Percentiles rank a stretch among this genome's conserved stretches.
These are phyloP conservation scores for Tinea trinotella DNA, from an alignment of 2,888 invertebrate species.

Conservation along the genomic window DNA sequence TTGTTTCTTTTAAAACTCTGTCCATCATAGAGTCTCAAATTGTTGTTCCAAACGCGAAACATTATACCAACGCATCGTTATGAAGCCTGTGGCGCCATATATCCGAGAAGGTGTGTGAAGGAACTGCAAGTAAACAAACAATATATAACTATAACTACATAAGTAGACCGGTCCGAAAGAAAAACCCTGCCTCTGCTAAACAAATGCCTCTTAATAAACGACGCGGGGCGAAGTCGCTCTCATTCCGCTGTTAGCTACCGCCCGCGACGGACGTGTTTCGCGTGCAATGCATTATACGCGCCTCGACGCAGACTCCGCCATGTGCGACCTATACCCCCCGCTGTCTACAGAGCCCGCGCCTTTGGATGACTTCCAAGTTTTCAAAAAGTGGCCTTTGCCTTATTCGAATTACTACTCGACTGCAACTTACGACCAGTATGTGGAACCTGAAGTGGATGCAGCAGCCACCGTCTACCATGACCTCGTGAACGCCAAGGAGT, in stretches of 20 bases:
- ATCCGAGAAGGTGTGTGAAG: conserved; percentile 11
- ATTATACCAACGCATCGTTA: no score
- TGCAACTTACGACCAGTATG: conserved; percentile 46
- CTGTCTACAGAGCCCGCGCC: conserved; percentile 52
- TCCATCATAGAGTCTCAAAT: no score
- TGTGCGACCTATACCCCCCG: conserved; percentile 54
- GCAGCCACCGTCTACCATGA: conserved; percentile 54
- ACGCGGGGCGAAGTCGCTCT: conserved; percentile 27
- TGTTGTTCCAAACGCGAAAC: no score
- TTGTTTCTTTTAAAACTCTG: no score
- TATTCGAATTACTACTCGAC: conserved; percentile 54
- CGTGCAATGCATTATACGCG: conserved; percentile 64
- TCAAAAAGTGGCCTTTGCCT: conserved; percentile 47
- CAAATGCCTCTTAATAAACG: conserved; percentile 39
- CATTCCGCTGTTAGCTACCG: conserved; percentile 35
- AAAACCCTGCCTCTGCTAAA: conserved; percentile 19
- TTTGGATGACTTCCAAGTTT: conserved; percentile 63
- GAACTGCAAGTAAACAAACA: conserved; percentile 19
- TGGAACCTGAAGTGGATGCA: conserved; percentile 50
- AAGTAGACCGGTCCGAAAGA: conserved; percentile 18
- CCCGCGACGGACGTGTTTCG: conserved; percentile 44
- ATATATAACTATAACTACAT: not conserved
- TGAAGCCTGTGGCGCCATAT: conserved; percentile 2
- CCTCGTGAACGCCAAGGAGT: conserved; percentile 48
- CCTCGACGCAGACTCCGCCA: conserved; percentile 51